Base-by-base conservation (phyloP, 2,797 vertebrate species). In the Alectoris magna region DNA sequence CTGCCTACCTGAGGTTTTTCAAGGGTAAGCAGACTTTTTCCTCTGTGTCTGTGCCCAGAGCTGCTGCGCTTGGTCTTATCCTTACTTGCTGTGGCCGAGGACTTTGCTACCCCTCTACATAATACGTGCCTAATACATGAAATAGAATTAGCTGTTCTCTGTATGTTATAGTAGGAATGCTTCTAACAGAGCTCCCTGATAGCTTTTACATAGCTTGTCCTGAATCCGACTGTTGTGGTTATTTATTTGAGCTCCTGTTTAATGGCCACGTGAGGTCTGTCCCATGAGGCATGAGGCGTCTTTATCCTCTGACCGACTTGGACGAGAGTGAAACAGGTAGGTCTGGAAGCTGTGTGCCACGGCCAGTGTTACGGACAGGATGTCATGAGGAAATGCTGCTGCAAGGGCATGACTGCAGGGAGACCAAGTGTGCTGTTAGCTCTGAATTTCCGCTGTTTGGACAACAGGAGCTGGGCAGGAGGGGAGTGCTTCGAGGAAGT, bases 341-440 rank as follows among this genome's bases (percentile, higher is more conserved):
- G 84, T 84, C 87, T 19, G 88, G 53, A 85, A 93, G 41, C 14
- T 24, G 88, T 89, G 44, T 62, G 86, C 73, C 84, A 64, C 59
- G 56, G 72, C 59, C 0, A 0, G 77, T 90, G 88, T 81, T 95
- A 31, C 29, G 78, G 93, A 58, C 87, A 90, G 91, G 90, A 94
- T 94, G 81, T 91, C 3, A 81, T 12, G 75, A 93, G 94, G 94
- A 94, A 95, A 89, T 74, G 75, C 90, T 92, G 71, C 90, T 90
- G 38, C 41, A 34, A 96, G 59, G 72, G 66, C 49, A 9, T 95
- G 71, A 77, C 74, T 89, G 80, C 64, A 26, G 59, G 72, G 88
- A 88, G 68, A 58, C 44, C 86, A 88, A 92, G 92, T 92, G 87
- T 69, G 77, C 38, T 36, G 10, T 43, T 53, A 66, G 86, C 75